Conservation (phyloP, 2,113 vertebrate species). For the Hypocryptadius cinnamomeus region DNA sequence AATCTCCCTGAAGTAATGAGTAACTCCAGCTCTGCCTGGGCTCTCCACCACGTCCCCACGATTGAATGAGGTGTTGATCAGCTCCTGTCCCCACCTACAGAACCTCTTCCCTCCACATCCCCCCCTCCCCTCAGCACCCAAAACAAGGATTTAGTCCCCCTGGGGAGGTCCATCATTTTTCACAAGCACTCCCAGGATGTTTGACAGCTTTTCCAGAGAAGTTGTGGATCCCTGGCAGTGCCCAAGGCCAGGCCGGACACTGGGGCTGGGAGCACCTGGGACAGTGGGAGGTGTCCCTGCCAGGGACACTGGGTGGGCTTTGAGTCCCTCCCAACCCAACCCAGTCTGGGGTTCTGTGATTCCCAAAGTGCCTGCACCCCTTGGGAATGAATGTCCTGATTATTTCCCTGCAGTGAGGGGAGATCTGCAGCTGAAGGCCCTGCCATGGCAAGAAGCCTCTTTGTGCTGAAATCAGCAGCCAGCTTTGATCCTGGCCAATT, state of each 20-base stretch:
- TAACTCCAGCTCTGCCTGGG: background rate
- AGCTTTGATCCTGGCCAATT: background rate
- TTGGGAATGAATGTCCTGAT: rapidly evolving
- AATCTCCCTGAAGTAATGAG: no score
- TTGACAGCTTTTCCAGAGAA: background rate
- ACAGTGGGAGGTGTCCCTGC: background rate
- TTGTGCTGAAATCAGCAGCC: background rate
- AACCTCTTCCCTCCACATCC: rapidly evolving
- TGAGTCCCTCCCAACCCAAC: no score
- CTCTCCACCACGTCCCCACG: rapidly evolving
- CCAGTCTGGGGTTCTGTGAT: background rate
- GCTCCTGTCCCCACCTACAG: rapidly evolving
- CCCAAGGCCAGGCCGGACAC: background rate
- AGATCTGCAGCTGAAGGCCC: background rate
- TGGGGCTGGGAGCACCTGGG: background rate
- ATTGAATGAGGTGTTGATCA: rapidly evolving
- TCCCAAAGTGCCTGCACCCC: background rate
- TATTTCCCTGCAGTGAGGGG: background rate
- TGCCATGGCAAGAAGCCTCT: background rate
- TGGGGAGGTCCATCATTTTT: background rate
- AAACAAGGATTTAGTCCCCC: background rate
- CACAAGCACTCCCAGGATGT: background rate
- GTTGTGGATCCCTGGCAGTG: background rate
- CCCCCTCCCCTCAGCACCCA: background rate
- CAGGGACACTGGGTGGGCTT: background rate